These are phyloP conservation scores for Sebastes flavidus DNA, from an alignment of 2,797 vertebrate species.

Conservation along the genomic window DNA sequence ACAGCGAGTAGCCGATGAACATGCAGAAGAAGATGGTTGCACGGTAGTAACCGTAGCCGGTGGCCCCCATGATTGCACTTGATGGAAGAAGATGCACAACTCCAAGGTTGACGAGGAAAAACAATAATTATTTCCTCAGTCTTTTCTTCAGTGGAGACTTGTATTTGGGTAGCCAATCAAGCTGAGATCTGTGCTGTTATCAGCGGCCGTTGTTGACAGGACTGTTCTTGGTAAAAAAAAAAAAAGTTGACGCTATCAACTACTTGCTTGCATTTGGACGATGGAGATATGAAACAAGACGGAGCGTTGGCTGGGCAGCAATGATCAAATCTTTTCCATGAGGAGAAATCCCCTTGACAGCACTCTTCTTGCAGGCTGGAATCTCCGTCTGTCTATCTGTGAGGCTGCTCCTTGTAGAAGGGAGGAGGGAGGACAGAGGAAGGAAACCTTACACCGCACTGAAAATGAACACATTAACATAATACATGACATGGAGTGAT, in stretches of 20 bases:
- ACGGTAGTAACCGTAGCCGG: constrained; percentile 88
- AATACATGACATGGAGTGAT: neutral
- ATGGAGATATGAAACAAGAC: neutral
- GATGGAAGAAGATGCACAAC: neutral
- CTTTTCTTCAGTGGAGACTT: neutral
- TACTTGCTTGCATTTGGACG: constrained; percentile 6
- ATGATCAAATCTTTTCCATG: neutral
- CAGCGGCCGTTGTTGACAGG: neutral
- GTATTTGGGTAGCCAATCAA: neutral
- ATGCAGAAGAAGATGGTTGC: constrained; percentile 89
- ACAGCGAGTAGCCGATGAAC: constrained; percentile 95
- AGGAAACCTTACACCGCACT: constrained; percentile 54
- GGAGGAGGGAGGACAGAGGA: neutral
- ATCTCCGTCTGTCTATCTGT: neutral
- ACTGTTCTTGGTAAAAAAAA: neutral
- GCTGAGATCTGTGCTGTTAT: neutral
- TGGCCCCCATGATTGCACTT: constrained; percentile 80
- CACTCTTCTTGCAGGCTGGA: constrained; percentile 3
- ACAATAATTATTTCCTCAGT: neutral
- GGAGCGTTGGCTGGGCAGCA: neutral
- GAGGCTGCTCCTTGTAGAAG: constrained; percentile 19
- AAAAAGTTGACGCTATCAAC: neutral
- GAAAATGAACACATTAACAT: constrained; percentile 34
- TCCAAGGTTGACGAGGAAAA: neutral
- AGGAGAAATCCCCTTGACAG: neutral